phyloP scores from a whole-genome alignment of 2,888 invertebrate species.

The Omphaloscelis lunosa region DNA sequence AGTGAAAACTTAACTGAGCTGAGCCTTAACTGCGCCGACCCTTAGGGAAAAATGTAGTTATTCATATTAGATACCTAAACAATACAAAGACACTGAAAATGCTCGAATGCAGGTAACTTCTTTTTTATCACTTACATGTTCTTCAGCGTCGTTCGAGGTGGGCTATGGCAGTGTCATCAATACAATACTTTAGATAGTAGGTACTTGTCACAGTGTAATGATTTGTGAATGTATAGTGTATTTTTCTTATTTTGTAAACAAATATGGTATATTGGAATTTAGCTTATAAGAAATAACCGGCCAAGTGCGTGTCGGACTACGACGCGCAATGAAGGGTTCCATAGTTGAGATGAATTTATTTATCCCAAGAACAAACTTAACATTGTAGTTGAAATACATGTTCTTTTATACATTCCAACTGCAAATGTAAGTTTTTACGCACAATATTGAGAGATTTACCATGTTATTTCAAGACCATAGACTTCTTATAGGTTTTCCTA shows the following conservation, averaged over 20 bases:
- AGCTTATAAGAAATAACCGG: not conserved
- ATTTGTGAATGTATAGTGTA: slow-evolving; percentile 7
- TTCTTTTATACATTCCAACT: too few species aligned
- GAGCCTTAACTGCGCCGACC: too few species aligned
- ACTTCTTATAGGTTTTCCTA: too few species aligned
- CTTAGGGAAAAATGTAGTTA: slow-evolving; percentile 25
- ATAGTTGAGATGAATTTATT: too few species aligned
- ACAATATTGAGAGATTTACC: too few species aligned
- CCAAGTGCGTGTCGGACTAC: too few species aligned
- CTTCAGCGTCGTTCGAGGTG: slow-evolving; percentile 59
- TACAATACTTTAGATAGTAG: slow-evolving; percentile 55
- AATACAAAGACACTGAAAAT: slow-evolving; percentile 65
- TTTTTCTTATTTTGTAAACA: not conserved
- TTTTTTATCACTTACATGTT: slow-evolving; percentile 64
- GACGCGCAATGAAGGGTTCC: too few species aligned
- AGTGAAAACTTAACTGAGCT: not conserved
- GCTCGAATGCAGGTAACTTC: slow-evolving; percentile 52
- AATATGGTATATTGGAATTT: not conserved
- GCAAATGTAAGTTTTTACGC: too few species aligned
- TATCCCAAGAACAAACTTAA: too few species aligned
- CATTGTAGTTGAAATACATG: too few species aligned
- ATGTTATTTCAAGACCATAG: too few species aligned
- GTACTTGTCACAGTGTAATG: slow-evolving; percentile 44
- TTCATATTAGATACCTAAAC: slow-evolving; percentile 46
- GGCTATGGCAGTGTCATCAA: slow-evolving; percentile 62